phyloP scores from a whole-genome alignment of 2,888 invertebrate genomes.

The Beris morrisii region DNA sequence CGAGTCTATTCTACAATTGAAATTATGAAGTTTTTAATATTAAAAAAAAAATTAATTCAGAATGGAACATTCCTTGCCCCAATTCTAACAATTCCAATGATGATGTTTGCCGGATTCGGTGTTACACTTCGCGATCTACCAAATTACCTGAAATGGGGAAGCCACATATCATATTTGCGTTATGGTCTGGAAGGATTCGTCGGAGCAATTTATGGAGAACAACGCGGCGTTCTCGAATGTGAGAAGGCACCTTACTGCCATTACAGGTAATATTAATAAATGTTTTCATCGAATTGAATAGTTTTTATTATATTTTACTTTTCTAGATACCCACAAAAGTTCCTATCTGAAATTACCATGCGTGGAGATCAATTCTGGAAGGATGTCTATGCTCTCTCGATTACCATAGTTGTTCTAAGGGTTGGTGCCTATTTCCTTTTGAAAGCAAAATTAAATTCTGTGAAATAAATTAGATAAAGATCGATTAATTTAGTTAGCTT shows the following conservation, averaged over 20 bases:
- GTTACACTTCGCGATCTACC: slow-evolving; percentile 88
- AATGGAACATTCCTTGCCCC: slow-evolving; percentile 95
- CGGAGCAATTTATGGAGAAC: slow-evolving; percentile 79
- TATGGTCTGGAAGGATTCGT: slow-evolving; percentile 89
- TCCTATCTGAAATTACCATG: slow-evolving; percentile 81
- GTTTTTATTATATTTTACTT: background rate
- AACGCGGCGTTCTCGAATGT: slow-evolving; percentile 76
- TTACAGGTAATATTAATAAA: slow-evolving; percentile 61
- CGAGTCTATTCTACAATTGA: background rate
- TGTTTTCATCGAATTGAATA: background rate
- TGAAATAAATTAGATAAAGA: slow-evolving; percentile 46
- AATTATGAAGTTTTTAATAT: slow-evolving; percentile 1
- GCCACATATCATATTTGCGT: slow-evolving; percentile 85
- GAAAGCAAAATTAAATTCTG: slow-evolving; percentile 70
- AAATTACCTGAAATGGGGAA: slow-evolving; percentile 84
- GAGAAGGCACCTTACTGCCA: slow-evolving; percentile 75
- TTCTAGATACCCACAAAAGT: slow-evolving; percentile 71
- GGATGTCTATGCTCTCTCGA: slow-evolving; percentile 72
- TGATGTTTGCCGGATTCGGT: slow-evolving; percentile 97
- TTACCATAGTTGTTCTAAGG: slow-evolving; percentile 69
- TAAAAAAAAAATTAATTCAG: slow-evolving; percentile 56
- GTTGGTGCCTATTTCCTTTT: slow-evolving; percentile 71
- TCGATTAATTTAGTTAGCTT: too few relatives aligned
- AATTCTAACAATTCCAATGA: slow-evolving; percentile 87
- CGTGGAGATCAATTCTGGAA: slow-evolving; percentile 79